Base-by-base conservation (phyloP, 2,113 vertebrate species). In the Apodemus sylvaticus region DNA sequence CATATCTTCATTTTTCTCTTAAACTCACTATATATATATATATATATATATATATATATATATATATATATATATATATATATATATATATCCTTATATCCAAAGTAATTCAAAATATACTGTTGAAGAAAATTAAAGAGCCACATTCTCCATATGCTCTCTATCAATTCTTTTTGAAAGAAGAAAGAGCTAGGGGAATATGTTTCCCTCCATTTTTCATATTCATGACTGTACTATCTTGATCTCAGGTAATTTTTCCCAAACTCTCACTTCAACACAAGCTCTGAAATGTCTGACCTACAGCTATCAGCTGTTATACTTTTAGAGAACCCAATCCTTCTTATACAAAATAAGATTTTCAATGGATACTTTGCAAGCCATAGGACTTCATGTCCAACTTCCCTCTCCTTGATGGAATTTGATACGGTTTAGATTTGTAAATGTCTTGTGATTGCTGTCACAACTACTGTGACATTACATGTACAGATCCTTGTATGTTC, bases 241-340 rank as follows among this genome's bases (percentile, higher is more conserved):
- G 19, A 81, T 71, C 58, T 94, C 55, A 89, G 34, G 17, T 48
- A n/a, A 95, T 86, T 10, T 42, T 93, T 96, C 71, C 10, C 19
- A 86, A 68, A 83, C 11, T 86, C 9, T 7, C 29, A 58, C 6
- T 86, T 71, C 10, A 64, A 78, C 24, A 34, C 9, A 39, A 60
- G 36, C 9, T 94, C 16, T 39, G 22, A 70, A 76, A 82, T 58
- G 36, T 91, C 34, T 77, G 42, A 82, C 5, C 14, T 77, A 62
- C 1, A 95, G 62, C 5, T 29, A 29, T 29, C 42, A 77, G 48
- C 11, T 11, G 24, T 45, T 6, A 76, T 8, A 76, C 5, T 76
- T 5, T 70, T 70, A 70, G 14, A 70, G 39, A 76, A 26, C 5
- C 10, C 22, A 76, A 26, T 0, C 11, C 39, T 76, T 76, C 39